Base-by-base conservation (phyloP, 2,797 vertebrate genomes). In the Otus scops region DNA sequence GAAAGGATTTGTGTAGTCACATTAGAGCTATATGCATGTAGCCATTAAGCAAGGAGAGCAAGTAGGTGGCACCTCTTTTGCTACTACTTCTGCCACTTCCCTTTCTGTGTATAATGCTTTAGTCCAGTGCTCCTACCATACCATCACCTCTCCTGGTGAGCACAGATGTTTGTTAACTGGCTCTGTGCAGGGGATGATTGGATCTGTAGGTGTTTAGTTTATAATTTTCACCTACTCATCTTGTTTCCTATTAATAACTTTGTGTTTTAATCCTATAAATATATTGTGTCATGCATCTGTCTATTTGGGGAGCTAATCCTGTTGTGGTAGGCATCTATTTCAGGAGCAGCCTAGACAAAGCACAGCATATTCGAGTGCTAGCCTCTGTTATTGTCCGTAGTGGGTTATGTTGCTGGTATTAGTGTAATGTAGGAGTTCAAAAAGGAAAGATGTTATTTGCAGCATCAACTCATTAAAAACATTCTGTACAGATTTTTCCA, bases 381-480 rank as follows among this genome's bases (percentile, higher is more conserved):
- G 41, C 56, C 86, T 94, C 77, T 1, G 1, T 67, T 90, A 51
- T 34, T 79, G 60, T 93, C 81, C 59, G 50, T 57, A 71, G 69
- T 24, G 57, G 50, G 75, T 94, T 91, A 60, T 89, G 61, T 61
- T 1, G 0, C 78, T 34, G 10, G 64, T 80, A 43, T 92, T 91
- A 74, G 41, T 69, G 84, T 65, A 74, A 41, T 64, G 78, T 71
- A 75, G 43, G 86, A 95, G 75, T 92, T 94, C 81, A 92, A 45
- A 91, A 89, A 86, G 75, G 81, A 91, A 75, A 57, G 78, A 80
- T 10, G 39, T 92, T 87, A 89, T 85, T 95, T 89, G 78, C 87
- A 92, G 86, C 4, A 0, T 94, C 90, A 91, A 85, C 75, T 94
- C 88, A 63, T 95, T 96, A 91, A 83, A 94, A 95, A 93, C 91